These are phyloP conservation scores for Microctenopoma steveboyesi DNA, from an alignment of 2,797 vertebrate genomes.

Conservation along the genomic window DNA sequence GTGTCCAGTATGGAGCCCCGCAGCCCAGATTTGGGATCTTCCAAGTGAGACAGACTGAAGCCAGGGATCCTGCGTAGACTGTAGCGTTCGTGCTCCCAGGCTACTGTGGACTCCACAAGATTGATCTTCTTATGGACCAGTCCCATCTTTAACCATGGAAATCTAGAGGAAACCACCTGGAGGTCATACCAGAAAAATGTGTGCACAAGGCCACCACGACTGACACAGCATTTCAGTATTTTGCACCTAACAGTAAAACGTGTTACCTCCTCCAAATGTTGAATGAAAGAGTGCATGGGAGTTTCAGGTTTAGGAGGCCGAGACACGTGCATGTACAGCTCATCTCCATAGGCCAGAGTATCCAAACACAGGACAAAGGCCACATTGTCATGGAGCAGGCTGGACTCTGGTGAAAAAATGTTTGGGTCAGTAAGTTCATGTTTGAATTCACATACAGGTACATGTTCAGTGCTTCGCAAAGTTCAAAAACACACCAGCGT, in stretches of 20 bases:
- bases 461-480: neutral
- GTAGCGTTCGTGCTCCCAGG: slow-evolving; percentile 87
- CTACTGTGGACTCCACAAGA: slow-evolving; percentile 80
- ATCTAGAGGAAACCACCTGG: slow-evolving; percentile 82
- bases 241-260: neutral
- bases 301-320: slow-evolving; percentile 80
- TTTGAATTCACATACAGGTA: neutral
- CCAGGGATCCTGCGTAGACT: slow-evolving; percentile 82
- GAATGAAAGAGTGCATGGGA: slow-evolving; percentile 77
- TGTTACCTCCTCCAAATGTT: slow-evolving; percentile 81
- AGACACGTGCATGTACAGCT: slow-evolving; percentile 84
- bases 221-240: neutral
- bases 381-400: slow-evolving; percentile 86
- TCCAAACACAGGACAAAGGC: slow-evolving; percentile 86
- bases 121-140: slow-evolving; percentile 88
- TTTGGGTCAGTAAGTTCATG: neutral
- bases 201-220: neutral
- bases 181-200: slow-evolving; percentile 11
- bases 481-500: slow-evolving; percentile 75
- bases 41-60: slow-evolving; percentile 85
- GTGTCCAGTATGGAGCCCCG: slow-evolving; percentile 84
- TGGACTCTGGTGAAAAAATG: slow-evolving; percentile 77
- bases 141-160: slow-evolving; percentile 81
- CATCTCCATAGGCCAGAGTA: slow-evolving; percentile 80
- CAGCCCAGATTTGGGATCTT: slow-evolving; percentile 77